Base-by-base conservation (phyloP, 2,797 vertebrate species). In the Pseudomugil tenellus region DNA sequence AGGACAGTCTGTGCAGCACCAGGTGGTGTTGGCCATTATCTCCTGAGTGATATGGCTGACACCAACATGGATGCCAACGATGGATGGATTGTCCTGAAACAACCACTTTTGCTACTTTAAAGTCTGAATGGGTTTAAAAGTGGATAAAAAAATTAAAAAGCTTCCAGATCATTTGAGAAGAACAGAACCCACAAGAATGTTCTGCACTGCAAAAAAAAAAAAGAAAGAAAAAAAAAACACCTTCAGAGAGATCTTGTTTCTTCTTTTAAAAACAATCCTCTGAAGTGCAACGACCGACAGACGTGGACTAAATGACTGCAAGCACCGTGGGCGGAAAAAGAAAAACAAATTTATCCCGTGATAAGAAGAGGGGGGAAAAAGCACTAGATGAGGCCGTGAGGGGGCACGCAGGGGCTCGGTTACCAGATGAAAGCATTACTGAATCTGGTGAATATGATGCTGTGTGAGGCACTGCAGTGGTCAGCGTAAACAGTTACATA, bases 401-500 rank as follows among this genome's bases (percentile, higher is more conserved):
- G 46, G 48, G 66, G 67, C 31, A 29, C 11, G 52, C 5, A 49
- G 29, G 25, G 67, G 53, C 46, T 9, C 13, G 57, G 63, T 71
- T 65, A 63, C 21, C 21, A 70, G 76, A 78, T 80, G 71, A 88
- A 88, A 88, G 67, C 49, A 21, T 10, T 17, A 55, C 77, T 64
- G 77, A 66, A 14, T 17, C 26, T 55, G 43, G 34, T 34, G 39
- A 72, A 84, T 72, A 62, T 29, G 69, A 79, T 56, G 73, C 72
- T 43, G 7, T 69, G 64, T 64, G 70, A 69, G 84, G 68, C 64
- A 63, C 56, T n/a, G 74, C 16, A 58, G 49, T 64, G 41, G 70
- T 73, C 61, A 64, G 76, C 66, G 37, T 74, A 21, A 81, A 76
- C 74, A 6, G 69, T 90, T 91, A 84, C 68, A 71, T 85, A 91